Conservation (phyloP, 2,797 vertebrate species). For the Diplodus sargus region DNA sequence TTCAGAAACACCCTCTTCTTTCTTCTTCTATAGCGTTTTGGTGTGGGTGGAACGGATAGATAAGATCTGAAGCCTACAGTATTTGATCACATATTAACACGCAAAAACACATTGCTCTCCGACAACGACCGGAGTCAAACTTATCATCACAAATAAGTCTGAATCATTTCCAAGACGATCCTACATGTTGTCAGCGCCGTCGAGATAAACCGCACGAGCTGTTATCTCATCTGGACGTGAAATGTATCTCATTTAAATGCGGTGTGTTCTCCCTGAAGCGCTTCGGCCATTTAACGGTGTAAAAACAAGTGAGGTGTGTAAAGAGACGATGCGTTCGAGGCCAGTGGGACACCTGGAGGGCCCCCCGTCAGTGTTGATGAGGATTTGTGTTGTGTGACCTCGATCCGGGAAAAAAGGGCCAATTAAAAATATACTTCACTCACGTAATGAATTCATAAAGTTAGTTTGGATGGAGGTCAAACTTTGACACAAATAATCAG, state of each 20-base stretch:
- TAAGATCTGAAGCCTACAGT: slow-evolving; percentile 16
- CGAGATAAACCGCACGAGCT: background rate
- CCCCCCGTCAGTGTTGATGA: background rate
- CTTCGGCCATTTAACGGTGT: slow-evolving; percentile 47
- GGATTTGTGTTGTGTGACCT: background rate
- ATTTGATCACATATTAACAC: background rate
- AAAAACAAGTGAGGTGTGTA: slow-evolving; percentile 51
- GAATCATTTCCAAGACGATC: too few relatives aligned
- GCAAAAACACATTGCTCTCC: background rate
- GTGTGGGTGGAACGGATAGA: slow-evolving; percentile 31
- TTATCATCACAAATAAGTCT: background rate
- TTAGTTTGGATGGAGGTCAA: background rate
- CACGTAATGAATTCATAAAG: background rate
- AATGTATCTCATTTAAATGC: slow-evolving; percentile 47
- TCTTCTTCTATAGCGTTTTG: slow-evolving; percentile 16
- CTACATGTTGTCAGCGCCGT: background rate
- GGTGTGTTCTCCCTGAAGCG: slow-evolving; percentile 28
- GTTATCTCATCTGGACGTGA: background rate
- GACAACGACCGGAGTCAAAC: background rate
- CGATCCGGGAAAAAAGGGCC: background rate
- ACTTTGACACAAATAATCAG: background rate
- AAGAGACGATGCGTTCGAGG: slow-evolving; percentile 24
- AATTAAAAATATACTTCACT: background rate
- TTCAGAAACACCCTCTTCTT: slow-evolving; percentile 21
- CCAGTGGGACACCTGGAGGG: slow-evolving; percentile 24